These are phyloP conservation scores for Arizona elegans DNA, from an alignment of 2,113 vertebrate species.

Conservation along the genomic window DNA sequence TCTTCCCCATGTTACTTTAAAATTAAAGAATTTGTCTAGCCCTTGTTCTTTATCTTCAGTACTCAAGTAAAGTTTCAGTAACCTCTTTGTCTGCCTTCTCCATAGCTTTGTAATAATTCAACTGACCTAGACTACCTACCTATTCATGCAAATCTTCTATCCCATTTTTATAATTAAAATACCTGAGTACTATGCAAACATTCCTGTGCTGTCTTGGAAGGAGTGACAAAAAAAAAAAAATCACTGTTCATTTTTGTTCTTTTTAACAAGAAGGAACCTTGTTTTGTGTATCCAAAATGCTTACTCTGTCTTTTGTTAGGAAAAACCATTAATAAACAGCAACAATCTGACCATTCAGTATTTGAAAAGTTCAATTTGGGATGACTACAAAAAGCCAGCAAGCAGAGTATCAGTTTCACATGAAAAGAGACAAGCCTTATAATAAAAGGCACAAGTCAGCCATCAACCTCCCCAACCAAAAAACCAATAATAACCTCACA, in stretches of 20 bases:
- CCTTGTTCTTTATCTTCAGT: constrained; percentile 1
- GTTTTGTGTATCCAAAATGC: not conserved
- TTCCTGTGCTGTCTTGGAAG: not conserved
- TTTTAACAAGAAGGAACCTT: not conserved
- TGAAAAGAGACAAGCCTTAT: not conserved
- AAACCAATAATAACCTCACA: not conserved
- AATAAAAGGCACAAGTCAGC: not conserved
- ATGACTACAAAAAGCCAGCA: not conserved
- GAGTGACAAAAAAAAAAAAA: not conserved
- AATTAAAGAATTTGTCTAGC: constrained; percentile 24
- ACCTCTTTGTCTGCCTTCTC: not conserved
- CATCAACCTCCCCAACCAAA: not conserved
- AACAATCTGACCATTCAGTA: not conserved
- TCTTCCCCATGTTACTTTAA: constrained; percentile 8
- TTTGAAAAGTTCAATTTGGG: not conserved
- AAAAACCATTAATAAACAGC: not conserved
- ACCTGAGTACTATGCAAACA: not conserved
- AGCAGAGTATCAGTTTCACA: not conserved
- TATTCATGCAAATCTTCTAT: not conserved
- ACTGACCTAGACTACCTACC: constrained; percentile 15
- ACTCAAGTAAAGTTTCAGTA: not conserved
- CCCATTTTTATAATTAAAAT: constrained; percentile 16
- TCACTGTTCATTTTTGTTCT: not conserved
- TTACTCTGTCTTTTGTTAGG: not conserved
- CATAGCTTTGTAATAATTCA: not conserved